These are phyloP conservation scores for Sebastolobus alascanus DNA, from an alignment of 2,797 vertebrate genomes.

Conservation along the genomic window DNA sequence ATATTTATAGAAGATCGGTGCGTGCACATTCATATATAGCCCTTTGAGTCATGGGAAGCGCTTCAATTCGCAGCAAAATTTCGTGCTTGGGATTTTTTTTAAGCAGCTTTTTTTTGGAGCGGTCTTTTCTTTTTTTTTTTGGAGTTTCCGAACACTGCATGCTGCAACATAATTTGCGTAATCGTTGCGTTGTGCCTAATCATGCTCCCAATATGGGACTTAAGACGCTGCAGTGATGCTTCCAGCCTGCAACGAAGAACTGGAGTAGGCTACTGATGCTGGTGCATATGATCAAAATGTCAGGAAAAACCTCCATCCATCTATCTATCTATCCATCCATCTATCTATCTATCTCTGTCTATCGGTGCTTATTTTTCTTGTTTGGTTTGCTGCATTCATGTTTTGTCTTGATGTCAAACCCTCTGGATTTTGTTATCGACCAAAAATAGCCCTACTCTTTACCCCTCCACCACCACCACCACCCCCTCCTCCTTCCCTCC, in stretches of 20 bases:
- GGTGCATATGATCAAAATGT: slow-evolving; percentile 56
- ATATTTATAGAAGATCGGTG: slow-evolving; percentile 1
- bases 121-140: slow-evolving; percentile 19
- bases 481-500: slow-evolving; percentile 9
- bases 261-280: slow-evolving; percentile 65
- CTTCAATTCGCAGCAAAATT: slow-evolving; percentile 29
- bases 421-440: slow-evolving; percentile 79
- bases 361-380: slow-evolving; percentile 49
- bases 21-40: slow-evolving; percentile 18
- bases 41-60: slow-evolving; percentile 14
- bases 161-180: slow-evolving; percentile 84
- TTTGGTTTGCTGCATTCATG: slow-evolving; percentile 75
- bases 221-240: slow-evolving; percentile 83
- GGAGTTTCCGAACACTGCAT: slow-evolving; percentile 74
- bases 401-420: slow-evolving; percentile 77
- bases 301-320: slow-evolving; percentile 58
- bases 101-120: slow-evolving; percentile 38
- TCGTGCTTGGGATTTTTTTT: slow-evolving; percentile 29
- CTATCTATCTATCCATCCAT: slow-evolving; percentile 52
- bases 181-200: slow-evolving; percentile 86
- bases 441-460: slow-evolving; percentile 79
- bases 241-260: slow-evolving; percentile 64
- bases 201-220: slow-evolving; percentile 83
- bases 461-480: slow-evolving; percentile 48
- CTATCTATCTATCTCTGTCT: slow-evolving; percentile 53